These are phyloP conservation scores for Dissostichus mawsoni DNA, from an alignment of 2,113 vertebrate species.

Conservation along the genomic window DNA sequence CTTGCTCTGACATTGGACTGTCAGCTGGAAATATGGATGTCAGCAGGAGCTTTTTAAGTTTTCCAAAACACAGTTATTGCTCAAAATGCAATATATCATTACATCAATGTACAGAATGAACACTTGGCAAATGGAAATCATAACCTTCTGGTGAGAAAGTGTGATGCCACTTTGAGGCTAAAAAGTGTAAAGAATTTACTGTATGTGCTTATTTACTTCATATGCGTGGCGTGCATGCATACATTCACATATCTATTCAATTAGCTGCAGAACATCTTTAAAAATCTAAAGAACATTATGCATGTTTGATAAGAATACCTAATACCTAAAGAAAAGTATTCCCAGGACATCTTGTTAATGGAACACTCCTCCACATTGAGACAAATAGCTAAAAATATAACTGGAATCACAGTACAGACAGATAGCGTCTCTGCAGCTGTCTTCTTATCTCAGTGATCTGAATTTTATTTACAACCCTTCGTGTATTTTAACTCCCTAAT, in stretches of 20 bases:
- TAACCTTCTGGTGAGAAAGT: slow-evolving; percentile 11
- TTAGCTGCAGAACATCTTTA: background rate
- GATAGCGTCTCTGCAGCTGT: slow-evolving; percentile 42
- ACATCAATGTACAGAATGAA: background rate
- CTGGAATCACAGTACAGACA: slow-evolving; percentile 47
- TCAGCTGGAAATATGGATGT: slow-evolving; percentile 26
- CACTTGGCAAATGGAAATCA: background rate
- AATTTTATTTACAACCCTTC: slow-evolving; percentile 26
- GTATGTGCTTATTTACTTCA: background rate
- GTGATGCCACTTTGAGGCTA: slow-evolving; percentile 17
- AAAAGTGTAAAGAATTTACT: slow-evolving; percentile 4
- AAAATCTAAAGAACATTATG: background rate
- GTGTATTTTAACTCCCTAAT: background rate
- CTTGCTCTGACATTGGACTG: slow-evolving; percentile 60
- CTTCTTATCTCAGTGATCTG: slow-evolving; percentile 34
- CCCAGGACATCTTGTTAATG: slow-evolving; percentile 58
- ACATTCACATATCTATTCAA: background rate
- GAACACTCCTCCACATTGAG: slow-evolving; percentile 45
- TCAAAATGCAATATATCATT: slow-evolving; percentile 15
- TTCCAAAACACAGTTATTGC: slow-evolving; percentile 25
- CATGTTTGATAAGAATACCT: slow-evolving; percentile 8
- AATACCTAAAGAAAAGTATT: slow-evolving; percentile 42
- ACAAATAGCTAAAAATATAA: slow-evolving; percentile 64
- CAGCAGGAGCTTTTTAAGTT: slow-evolving; percentile 20
- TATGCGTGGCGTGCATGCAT: background rate